phyloP scores from a whole-genome alignment of 2,113 vertebrate species.

The Myotis lucifugus region DNA sequence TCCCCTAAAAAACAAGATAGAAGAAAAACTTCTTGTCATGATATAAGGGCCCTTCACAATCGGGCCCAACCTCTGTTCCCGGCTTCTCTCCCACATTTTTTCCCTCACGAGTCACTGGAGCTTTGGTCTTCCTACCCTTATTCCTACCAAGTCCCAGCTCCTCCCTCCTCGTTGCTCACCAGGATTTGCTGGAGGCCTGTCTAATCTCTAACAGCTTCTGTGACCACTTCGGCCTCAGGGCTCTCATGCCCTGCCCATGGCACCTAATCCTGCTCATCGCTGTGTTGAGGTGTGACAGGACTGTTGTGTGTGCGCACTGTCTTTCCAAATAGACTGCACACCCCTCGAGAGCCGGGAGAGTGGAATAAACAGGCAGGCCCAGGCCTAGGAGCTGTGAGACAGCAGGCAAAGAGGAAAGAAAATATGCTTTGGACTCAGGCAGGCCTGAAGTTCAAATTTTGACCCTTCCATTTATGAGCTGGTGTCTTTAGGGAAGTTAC shows the following conservation, averaged over 20 bases:
- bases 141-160: neutral
- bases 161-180: neutral
- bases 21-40: neutral
- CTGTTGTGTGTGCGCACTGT: neutral
- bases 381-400: neutral
- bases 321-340: neutral
- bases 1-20: neutral
- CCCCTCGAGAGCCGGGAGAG: neutral
- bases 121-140: neutral
- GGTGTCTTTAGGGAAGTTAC: neutral
- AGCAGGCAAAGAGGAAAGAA: neutral
- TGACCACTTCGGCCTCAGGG: neutral
- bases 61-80: neutral
- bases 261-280: neutral
- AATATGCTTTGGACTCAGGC: neutral
- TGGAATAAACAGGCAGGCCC: neutral
- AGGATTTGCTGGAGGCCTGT: neutral
- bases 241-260: neutral
- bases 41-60: neutral
- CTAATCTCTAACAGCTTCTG: neutral
- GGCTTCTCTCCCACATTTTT: neutral
- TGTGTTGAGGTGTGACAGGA: neutral
- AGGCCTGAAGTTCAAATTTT: neutral
- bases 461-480: neutral
- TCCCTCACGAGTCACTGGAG: neutral